Conservation (phyloP, 2,797 vertebrate species). For the Peromyscus aztecus region DNA sequence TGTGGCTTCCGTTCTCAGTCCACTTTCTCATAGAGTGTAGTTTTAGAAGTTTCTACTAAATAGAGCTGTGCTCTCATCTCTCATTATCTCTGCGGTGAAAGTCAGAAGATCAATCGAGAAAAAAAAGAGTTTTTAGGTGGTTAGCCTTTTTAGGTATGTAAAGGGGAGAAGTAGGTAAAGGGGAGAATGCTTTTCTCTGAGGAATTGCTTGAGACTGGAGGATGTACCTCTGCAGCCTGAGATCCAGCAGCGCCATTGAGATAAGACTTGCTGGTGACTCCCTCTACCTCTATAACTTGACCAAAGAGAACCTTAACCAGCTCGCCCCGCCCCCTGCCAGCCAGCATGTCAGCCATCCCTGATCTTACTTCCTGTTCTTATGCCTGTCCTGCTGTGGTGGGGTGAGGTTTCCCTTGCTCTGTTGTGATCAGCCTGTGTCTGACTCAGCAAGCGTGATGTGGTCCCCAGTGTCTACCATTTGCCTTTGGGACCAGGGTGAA, state of each 20-base stretch:
- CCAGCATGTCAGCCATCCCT: not conserved
- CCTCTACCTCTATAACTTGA: conserved; percentile 29
- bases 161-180: not conserved
- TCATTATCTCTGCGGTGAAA: not conserved
- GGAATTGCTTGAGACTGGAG: not conserved
- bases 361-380: not conserved
- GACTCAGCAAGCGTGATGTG: not conserved
- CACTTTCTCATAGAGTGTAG: not conserved
- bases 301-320: not conserved
- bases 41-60: not conserved
- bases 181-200: not conserved
- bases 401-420: not conserved
- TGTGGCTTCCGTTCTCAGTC: not conserved
- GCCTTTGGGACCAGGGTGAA: conserved; percentile 33
- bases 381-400: not conserved
- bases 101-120: conserved; percentile 16
- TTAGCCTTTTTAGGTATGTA: conserved; percentile 42
- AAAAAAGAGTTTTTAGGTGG: conserved; percentile 8
- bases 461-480: not conserved
- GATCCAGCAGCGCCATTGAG: not conserved
- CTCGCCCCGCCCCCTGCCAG: not conserved
- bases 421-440: not conserved
- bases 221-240: not conserved
- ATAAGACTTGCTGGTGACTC: not conserved
- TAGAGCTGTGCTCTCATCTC: not conserved